phyloP scores from a whole-genome alignment of 92 coral and sea anemone species.

The Palythoa grandis region DNA sequence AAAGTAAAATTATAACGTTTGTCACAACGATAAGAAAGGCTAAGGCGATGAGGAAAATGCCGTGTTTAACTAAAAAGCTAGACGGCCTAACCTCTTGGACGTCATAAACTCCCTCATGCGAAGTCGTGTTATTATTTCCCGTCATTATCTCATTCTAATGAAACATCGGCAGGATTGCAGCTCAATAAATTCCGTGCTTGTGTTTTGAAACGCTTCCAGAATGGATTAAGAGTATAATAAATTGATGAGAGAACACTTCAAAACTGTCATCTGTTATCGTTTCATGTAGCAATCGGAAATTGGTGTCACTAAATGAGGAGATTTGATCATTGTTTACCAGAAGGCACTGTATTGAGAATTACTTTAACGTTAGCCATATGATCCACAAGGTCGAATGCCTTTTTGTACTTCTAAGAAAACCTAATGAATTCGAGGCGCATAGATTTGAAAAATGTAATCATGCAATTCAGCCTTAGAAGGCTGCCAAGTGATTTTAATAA shows the following conservation, averaged over 20 bases:
- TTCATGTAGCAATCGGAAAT: neutral
- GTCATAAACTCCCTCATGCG: neutral
- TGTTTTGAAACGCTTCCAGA: neutral
- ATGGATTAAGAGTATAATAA: neutral
- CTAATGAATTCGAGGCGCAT: no score
- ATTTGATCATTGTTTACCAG: neutral
- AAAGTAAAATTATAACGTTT: slow-evolving; percentile 11
- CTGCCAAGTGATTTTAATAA: no score
- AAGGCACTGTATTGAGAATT: no score
- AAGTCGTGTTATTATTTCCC: neutral
- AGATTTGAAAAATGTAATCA: no score
- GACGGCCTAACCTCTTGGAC: neutral
- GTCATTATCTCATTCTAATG: neutral
- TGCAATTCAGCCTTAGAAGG: no score
- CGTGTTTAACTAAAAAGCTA: neutral
- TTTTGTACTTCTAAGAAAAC: no score
- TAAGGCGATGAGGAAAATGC: neutral
- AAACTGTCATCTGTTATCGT: neutral
- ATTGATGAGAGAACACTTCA: neutral
- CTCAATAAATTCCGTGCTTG: neutral
- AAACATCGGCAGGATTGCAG: neutral
- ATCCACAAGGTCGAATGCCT: no score
- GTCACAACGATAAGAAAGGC: slow-evolving; percentile 15
- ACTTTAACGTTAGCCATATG: neutral
- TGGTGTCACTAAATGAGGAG: neutral